Conservation (phyloP, 1,140 invertebrate genomes). For the Trachelipus rathkii region DNA sequence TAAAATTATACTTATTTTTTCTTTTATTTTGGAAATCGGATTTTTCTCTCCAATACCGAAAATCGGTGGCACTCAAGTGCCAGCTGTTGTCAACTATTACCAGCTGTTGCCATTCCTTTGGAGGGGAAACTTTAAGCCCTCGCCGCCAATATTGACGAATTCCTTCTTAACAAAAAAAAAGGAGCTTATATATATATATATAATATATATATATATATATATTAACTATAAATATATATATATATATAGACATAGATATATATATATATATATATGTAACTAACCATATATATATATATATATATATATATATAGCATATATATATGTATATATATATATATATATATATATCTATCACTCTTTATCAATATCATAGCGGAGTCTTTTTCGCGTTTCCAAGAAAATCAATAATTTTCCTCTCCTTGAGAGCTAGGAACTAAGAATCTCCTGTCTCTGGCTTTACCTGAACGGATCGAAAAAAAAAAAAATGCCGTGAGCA, state of each 20-base stretch:
- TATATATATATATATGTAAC: constrained; percentile 24
- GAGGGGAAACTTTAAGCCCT: neutral
- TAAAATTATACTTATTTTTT: too few relatives aligned
- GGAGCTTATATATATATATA: neutral
- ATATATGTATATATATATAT: too few relatives aligned
- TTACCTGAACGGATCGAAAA: too few relatives aligned
- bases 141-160: neutral
- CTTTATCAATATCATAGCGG: too few relatives aligned
- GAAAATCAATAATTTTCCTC: too few relatives aligned
- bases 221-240: constrained; percentile 27
- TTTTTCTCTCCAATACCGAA: neutral
- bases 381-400: too few relatives aligned
- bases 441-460: too few relatives aligned
- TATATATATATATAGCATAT: too few relatives aligned
- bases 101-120: constrained; percentile 4
- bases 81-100: constrained; percentile 1
- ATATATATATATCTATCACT: too few relatives aligned
- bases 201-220: constrained; percentile 12
- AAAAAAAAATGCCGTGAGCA: too few relatives aligned
- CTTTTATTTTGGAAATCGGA: neutral
- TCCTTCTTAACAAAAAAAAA: neutral
- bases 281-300: neutral
- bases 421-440: too few relatives aligned
- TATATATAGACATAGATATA: constrained; percentile 22
- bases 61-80: neutral